phyloP scores from a whole-genome alignment of 53 echinoderm and acorn worm species.

The Arbacia lixula region DNA sequence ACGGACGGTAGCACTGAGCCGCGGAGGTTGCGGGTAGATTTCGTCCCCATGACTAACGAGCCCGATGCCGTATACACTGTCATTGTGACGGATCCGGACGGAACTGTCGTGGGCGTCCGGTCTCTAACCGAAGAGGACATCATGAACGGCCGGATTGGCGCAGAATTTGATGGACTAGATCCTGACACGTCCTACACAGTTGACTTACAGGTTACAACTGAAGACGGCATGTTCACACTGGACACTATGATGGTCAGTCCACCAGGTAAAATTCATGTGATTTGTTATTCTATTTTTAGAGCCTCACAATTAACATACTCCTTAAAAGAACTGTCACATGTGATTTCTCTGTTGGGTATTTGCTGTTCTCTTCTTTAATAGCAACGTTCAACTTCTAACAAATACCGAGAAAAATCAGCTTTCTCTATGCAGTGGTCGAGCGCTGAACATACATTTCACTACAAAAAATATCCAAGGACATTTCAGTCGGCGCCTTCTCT shows the following conservation, averaged over 20 bases:
- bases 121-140: constrained; percentile 21
- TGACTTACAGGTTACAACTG: constrained; percentile 49
- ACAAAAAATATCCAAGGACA: too few species aligned
- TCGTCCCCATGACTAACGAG: constrained; percentile 37
- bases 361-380: too few species aligned
- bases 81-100: constrained; percentile 48
- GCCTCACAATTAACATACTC: too few species aligned
- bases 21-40: constrained; percentile 24
- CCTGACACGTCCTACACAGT: constrained; percentile 51
- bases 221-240: constrained; percentile 29
- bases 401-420: too few species aligned
- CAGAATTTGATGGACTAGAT: constrained; percentile 26
- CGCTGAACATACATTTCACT: too few species aligned
- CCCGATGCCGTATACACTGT: constrained; percentile 47
- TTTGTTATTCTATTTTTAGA: neutral
- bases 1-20: constrained; percentile 9
- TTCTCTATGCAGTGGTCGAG: too few species aligned
- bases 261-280: constrained; percentile 2
- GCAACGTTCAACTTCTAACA: too few species aligned
- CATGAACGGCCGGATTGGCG: constrained; percentile 46
- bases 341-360: too few species aligned
- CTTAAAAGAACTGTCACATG: too few species aligned
- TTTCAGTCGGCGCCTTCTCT: too few species aligned
- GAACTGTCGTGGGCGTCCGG: constrained; percentile 39
- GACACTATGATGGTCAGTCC: constrained; percentile 40